Evolutionary conservation across 2,888 invertebrate species (phyloP).

Genomic region (Resseliella maxima): DNA sequence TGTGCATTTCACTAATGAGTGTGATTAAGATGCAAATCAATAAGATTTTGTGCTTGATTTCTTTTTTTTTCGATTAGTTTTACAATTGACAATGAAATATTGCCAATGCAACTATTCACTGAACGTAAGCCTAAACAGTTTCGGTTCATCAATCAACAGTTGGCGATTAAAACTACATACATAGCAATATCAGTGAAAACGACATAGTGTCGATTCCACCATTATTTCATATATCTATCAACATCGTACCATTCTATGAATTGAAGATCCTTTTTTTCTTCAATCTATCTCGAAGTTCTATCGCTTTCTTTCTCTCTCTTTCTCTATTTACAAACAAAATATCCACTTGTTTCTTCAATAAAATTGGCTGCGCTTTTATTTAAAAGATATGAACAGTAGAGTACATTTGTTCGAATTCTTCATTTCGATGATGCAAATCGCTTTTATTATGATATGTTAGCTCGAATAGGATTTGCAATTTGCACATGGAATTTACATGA

Average conservation of each 20-base stretch:
- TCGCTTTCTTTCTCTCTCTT: too few relatives aligned
- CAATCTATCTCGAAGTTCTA: background rate
- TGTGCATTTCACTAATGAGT: background rate
- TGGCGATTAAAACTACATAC: constrained; percentile 11
- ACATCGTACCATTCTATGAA: constrained; percentile 1
- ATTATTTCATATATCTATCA: background rate
- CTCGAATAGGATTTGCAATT: background rate
- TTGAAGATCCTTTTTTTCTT: background rate
- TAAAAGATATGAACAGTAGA: constrained; percentile 26
- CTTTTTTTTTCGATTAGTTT: background rate
- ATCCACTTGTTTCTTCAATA: background rate
- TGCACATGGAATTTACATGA: background rate
- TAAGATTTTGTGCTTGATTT: background rate
- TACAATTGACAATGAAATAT: background rate
- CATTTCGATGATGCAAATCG: background rate
- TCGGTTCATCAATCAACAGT: constrained; percentile 33
- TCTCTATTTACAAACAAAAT: background rate
- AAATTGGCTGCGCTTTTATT: constrained; percentile 6
- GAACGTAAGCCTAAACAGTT: background rate
- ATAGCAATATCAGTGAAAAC: constrained; percentile 3
- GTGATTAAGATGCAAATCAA: background rate
- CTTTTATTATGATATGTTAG: background rate
- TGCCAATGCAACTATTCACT: background rate
- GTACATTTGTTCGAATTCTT: constrained; percentile 5
- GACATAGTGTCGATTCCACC: background rate